A percentile compares a stretch with the other conserved stretches of the same genome.
phyloP scores from a whole-genome alignment of 2,113 vertebrate species.

The Gadus chalcogrammus region DNA sequence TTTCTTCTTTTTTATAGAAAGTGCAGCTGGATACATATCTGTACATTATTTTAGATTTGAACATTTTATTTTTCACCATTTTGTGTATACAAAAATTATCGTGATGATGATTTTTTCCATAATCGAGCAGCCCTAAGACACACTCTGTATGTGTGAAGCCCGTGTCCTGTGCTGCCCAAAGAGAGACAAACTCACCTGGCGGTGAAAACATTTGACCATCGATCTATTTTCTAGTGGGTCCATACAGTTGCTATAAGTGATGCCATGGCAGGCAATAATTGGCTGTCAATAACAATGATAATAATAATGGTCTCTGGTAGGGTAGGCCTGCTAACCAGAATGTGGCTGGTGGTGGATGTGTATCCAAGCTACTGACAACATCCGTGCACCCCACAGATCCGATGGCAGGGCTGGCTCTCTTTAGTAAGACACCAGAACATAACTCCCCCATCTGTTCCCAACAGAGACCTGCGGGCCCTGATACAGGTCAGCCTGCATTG shows the following conservation, averaged over 20 bases:
- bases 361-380: background rate
- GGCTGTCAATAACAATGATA: background rate
- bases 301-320: background rate
- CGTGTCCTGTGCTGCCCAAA: too few relatives aligned
- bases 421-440: conserved; percentile 1
- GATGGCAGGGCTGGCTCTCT: background rate
- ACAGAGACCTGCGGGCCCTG: conserved; percentile 16
- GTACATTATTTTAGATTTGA: too few relatives aligned
- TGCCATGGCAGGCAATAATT: background rate
- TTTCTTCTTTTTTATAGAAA: too few relatives aligned
- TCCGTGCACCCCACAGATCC: background rate
- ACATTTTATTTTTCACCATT: too few relatives aligned
- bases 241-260: background rate
- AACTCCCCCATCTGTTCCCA: background rate
- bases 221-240: background rate
- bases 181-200: background rate
- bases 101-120: too few relatives aligned
- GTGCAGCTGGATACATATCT: too few relatives aligned
- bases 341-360: background rate
- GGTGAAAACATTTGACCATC: background rate
- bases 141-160: too few relatives aligned
- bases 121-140: too few relatives aligned
- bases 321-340: background rate
- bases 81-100: too few relatives aligned
- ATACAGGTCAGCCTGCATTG: conserved; percentile 17